Evolutionary conservation across 2,797 vertebrate genomes (phyloP).

Genomic region (Pseudocheirus occidentalis): DNA sequence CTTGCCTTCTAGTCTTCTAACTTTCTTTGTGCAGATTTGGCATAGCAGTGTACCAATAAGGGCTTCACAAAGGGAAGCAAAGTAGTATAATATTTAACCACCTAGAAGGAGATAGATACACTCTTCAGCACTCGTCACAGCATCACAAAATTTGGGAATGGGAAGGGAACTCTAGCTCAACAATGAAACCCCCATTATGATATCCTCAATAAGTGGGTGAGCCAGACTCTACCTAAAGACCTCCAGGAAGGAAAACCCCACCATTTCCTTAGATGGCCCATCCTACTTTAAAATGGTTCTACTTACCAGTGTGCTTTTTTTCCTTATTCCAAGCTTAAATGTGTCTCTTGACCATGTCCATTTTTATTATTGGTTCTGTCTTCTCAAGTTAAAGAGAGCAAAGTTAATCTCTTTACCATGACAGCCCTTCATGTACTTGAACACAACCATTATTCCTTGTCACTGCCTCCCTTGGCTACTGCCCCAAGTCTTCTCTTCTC

Average conservation of each 20-base stretch:
- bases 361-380: neutral
- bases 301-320: neutral
- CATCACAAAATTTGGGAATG: neutral
- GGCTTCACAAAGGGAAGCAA: neutral
- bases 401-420: neutral
- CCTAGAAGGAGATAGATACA: neutral
- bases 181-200: neutral
- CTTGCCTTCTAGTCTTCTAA: neutral
- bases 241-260: neutral
- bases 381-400: neutral
- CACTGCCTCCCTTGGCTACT: fast-evolving
- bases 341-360: neutral
- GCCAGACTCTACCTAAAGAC: neutral
- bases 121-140: neutral
- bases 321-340: neutral
- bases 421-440: neutral
- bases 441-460: neutral
- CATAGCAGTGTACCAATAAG: neutral
- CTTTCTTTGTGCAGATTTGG: neutral
- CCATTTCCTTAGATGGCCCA: neutral
- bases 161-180: neutral
- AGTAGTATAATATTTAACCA: neutral
- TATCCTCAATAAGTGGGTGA: neutral
- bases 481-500: neutral
- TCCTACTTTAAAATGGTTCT: neutral